Evolutionary conservation across 2,888 invertebrate species (phyloP).

Genomic region (Caenorhabditis becei): DNA sequence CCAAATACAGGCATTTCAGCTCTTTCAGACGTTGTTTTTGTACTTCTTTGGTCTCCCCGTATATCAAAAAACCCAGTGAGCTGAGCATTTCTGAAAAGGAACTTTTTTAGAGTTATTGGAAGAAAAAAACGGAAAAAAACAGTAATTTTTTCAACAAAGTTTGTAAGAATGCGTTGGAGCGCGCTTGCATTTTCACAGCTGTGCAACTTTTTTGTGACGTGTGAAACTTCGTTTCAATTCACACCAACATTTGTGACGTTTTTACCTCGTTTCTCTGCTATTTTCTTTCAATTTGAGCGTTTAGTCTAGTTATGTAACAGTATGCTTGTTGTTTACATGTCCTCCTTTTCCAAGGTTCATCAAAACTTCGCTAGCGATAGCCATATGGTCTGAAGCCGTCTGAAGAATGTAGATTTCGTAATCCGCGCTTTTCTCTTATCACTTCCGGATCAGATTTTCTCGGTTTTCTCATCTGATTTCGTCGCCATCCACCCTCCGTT

Average conservation of each 20-base stretch:
- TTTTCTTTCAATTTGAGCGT: neutral
- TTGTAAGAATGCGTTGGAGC: slow-evolving; percentile 24
- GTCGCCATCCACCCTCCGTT: slow-evolving; percentile 23
- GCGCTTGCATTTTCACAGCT: slow-evolving; percentile 9
- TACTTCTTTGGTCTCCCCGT: slow-evolving; percentile 26
- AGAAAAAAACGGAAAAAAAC: slow-evolving; percentile 15
- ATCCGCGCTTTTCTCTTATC: neutral
- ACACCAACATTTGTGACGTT: neutral
- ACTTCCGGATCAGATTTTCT: slow-evolving; percentile 17
- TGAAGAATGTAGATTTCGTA: neutral
- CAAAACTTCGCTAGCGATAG: too few relatives aligned
- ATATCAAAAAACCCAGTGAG: slow-evolving; percentile 47
- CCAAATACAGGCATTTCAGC: slow-evolving; percentile 34
- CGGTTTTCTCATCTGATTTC: slow-evolving; percentile 28
- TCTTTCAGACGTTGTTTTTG: slow-evolving; percentile 24
- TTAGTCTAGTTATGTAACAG: too few relatives aligned
- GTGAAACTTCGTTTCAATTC: neutral
- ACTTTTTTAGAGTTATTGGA: neutral
- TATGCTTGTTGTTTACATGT: too few relatives aligned
- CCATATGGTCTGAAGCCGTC: too few relatives aligned
- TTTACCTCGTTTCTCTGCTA: neutral
- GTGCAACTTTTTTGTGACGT: slow-evolving; percentile 17
- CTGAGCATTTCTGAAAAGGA: slow-evolving; percentile 56
- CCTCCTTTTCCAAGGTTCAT: too few relatives aligned
- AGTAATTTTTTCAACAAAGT: slow-evolving; percentile 3